phyloP scores from a whole-genome alignment of 2,888 invertebrate genomes.

The Piscicola geometra region DNA sequence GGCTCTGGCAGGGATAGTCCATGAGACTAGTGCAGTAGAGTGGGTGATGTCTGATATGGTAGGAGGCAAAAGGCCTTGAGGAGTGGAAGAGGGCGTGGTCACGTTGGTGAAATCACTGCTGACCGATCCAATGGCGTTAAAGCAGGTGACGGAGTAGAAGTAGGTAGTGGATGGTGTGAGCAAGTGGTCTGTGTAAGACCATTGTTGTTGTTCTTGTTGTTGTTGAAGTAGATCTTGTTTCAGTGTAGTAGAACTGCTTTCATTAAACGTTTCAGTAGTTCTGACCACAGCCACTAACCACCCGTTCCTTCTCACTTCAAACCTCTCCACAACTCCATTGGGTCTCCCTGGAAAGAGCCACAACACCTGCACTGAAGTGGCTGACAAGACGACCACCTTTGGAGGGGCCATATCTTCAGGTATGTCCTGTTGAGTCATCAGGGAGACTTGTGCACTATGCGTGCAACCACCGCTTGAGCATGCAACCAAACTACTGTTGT shows the following conservation, averaged over 20 bases:
- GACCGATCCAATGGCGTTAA: not conserved
- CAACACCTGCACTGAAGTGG: not conserved
- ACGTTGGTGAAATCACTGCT: not conserved
- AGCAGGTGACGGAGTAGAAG: not conserved
- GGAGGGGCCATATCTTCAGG: not conserved
- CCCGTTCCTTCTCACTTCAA: not conserved
- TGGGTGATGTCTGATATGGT: not conserved
- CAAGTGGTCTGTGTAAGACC: not conserved
- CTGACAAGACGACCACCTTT: not conserved
- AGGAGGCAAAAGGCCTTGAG: not conserved
- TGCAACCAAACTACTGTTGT: not conserved
- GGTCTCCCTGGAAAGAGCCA: not conserved
- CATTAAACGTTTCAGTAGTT: too few species aligned
- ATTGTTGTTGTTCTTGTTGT: not conserved
- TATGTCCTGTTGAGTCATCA: not conserved
- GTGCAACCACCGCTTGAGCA: conserved; percentile 1
- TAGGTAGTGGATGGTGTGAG: not conserved
- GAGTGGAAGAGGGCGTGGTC: conserved; percentile 6
- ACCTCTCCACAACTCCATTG: not conserved
- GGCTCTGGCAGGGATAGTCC: not conserved
- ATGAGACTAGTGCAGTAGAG: not conserved
- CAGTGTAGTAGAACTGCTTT: not conserved
- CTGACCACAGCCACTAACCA: too few species aligned
- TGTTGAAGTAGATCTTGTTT: too few species aligned
- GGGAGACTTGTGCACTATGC: not conserved